Base-by-base conservation (phyloP, 2,888 invertebrate genomes). In the Hymenopus coronatus region DNA sequence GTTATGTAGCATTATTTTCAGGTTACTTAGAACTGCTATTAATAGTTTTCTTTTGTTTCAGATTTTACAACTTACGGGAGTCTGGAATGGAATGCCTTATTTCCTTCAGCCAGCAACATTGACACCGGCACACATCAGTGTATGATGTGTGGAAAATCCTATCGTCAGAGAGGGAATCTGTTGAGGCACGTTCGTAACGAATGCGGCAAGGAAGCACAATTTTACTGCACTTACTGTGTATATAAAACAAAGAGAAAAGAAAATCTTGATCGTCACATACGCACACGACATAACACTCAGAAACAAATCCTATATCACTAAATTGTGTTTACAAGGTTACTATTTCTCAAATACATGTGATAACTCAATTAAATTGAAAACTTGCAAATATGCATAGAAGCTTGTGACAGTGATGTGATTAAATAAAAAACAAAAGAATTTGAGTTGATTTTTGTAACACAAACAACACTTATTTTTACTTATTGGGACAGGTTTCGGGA, bases 151-250 rank as follows among this genome's bases (percentile, higher is more conserved):
- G 92, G 92, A 90, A 93, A 93, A 28, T 92, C 92, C 0, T 94
- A 94, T 91, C 93, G 93, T 25, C 92, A 93, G 90, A 92, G 93
- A 90, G 93, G 92, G 88, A 94, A 93, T n/a, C 94, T 96, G 83
- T 94, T 95, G 92, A 94, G 96, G 82, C 96, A 96, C 93, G 95
- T 95, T 92, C 95, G 96, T 93, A 96, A 95, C 92, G 97, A 96
- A 94, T 97, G 96, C 93, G 96, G 95, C 91, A 96, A 96, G 94
- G 96, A 95, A 92, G 96, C 95, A 91, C 96, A 95, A 94, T 97
- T 95, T 94, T 95, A 94, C 93, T 97, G 97, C 91, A 96, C 96
- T 87, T 95, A 96, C 93, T 97, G 97, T 94, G 40, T 27, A 28
- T 89, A 89, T 82, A 86, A 85, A 28, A 88, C 88, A 28, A 90